Conservation (phyloP, 2,113 vertebrate genomes). For the cattle (Bos taurus) region DNA sequence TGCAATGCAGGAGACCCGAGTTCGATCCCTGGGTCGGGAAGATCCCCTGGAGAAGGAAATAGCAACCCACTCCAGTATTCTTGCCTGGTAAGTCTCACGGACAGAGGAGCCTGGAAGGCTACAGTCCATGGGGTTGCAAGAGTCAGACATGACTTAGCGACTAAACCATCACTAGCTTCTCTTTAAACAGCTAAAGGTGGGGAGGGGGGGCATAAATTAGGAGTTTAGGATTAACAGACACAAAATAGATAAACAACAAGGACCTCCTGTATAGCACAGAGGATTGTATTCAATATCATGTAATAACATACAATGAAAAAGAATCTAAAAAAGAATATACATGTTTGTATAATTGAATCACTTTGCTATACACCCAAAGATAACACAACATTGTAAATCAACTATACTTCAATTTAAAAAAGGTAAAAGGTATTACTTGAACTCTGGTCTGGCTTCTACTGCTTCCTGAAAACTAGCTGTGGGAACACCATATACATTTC, state of each 20-base stretch:
- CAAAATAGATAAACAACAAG: neutral
- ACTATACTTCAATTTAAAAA: neutral
- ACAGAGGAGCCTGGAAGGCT: neutral
- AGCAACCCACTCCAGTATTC: neutral
- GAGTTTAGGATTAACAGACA: neutral
- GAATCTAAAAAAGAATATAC: neutral
- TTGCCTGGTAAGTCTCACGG: neutral
- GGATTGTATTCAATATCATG: neutral
- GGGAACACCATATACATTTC: neutral
- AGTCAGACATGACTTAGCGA: neutral
- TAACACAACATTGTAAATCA: neutral
- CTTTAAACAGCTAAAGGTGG: neutral
- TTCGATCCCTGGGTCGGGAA: neutral
- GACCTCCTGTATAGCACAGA: neutral
- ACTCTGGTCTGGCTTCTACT: neutral
- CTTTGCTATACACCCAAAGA: neutral
- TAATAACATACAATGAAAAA: neutral
- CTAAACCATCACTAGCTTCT: neutral
- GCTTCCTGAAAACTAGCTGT: neutral
- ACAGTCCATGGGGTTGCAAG: neutral
- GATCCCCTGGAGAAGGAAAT: neutral
- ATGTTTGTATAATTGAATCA: neutral
- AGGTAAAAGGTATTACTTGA: neutral
- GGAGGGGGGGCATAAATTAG: neutral
- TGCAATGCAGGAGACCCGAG: neutral